Evolutionary conservation across 1,140 invertebrate genomes (phyloP), one percentile per base, ranked within the genome.

Genomic region (Drosophila insularis): DNA sequence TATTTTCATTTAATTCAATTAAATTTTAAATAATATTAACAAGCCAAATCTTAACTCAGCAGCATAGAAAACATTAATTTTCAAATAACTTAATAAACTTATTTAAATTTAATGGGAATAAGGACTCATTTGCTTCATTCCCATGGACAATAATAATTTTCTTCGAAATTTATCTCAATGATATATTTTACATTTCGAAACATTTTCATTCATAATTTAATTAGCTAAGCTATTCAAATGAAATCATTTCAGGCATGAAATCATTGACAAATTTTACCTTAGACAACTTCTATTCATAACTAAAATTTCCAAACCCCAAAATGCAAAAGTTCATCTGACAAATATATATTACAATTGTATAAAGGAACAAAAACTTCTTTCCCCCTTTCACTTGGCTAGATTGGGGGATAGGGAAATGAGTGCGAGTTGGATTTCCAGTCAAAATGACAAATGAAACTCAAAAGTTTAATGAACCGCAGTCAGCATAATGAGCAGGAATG

Each of bases 401-500:
- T 11, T 11, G 14, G 31, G 3, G 31, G 32, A 11, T 8, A n/a
- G 55, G 27, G 4, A n/a, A 53, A n/a, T 35, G 35, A 37, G 35
- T 37, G 21, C 21, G n/a, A 55, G 43, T 50, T 21, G 43, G 17
- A 55, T 27, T 27, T 31, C n/a, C 21, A 55, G 53, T 55, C 21
- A 55, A 37, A 58, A 80, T 87, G 82, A 82, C 76, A 80, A 89
- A 87, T 87, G 84, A 79, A 86, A 81, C 82, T 76, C 71, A 67
- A 76, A 82, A 89, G 82, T 87, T 87, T 87, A 87, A 87, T 87
- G 82, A 87, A 87, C 82, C 82, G 78, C 84, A 87, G 82, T 27
- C 23, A 64, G 53, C 60, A 81, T 79, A 87, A 86, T 81, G 71
- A 59, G 13, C 21, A 56, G 27, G 56, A 39, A 53, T 23, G 14